These are phyloP conservation scores for Cirrhinus mrigala DNA, from an alignment of 2,797 vertebrate genomes.

Conservation along the genomic window DNA sequence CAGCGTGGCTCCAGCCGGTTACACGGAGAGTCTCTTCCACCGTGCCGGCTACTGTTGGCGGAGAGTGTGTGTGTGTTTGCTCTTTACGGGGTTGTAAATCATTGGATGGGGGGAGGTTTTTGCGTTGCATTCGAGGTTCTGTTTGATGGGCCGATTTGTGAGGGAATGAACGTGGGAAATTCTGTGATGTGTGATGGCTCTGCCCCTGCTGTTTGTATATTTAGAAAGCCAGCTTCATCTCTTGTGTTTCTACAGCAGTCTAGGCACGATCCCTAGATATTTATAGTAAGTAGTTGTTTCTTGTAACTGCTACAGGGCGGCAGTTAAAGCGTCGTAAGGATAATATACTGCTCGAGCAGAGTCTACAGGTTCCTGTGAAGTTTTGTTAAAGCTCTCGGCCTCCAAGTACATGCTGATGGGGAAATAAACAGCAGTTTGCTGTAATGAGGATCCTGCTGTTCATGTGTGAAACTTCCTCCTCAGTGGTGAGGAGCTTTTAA, in stretches of 20 bases:
- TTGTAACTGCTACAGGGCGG: conserved; percentile 6
- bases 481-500: conserved; percentile 71
- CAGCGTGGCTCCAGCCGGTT: conserved; percentile 61
- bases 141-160: neutral
- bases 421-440: conserved; percentile 59
- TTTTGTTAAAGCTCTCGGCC: conserved; percentile 36
- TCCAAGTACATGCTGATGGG: conserved; percentile 35
- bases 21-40: conserved; percentile 38
- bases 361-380: conserved; percentile 38
- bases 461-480: conserved; percentile 68
- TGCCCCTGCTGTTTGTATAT: conserved; percentile 29
- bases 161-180: conserved; percentile 23
- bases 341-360: conserved; percentile 40
- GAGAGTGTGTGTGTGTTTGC: conserved; percentile 23
- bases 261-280: conserved; percentile 19
- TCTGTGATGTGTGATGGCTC: neutral
- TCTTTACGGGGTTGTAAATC: conserved; percentile 34
- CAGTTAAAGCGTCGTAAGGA: conserved; percentile 29
- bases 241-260: conserved; percentile 15
- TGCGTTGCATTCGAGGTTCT: neutral
- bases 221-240: conserved; percentile 31
- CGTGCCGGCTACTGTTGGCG: conserved; percentile 4
- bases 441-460: conserved; percentile 77
- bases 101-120: neutral
- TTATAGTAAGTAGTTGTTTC: conserved; percentile 46